Evolutionary conservation across 2,888 invertebrate species (phyloP), one percentile per base, ranked within the genome.

Genomic region (Leucoma salicis): DNA sequence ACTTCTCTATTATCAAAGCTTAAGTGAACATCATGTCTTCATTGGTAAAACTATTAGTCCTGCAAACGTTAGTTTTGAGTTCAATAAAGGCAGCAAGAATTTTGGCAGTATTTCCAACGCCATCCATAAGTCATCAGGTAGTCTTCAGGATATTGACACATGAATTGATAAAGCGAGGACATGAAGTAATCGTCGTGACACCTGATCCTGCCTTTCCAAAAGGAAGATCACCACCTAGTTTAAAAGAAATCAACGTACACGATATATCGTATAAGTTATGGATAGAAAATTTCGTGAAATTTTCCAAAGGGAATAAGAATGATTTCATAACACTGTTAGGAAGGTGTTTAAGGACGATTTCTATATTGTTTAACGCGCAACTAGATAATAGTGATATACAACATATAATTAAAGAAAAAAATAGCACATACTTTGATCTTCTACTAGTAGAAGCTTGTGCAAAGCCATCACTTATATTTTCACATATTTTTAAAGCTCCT

Each of bases 221-320:
- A 57, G 75, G 4, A 88, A 87, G 0, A 87, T 90, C 63, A 0
- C 66, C 66, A 1, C 36, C 41, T 0, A 85, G 82, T 39, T 57
- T 78, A 2, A 78, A 61, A 2, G 81, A 87, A 62, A 78, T 86
- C 1, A 70, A 79, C 8, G 33, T 79, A 0, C 65, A 78, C n/a
- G 66, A 74, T 11, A 24, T 70, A 1, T 68, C 71, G 0, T 74
- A 77, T 10, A 36, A 53, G 4, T 39, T 49, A 3, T 58, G 64
- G 62, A 38, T 6, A 18, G 28, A 44, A 10, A 1, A 41, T 0
- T 42, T 49, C 2, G 35, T 36, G 12, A 31, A 3, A 0, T 35
- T 41, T 1, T 39, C 46, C 0, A 39, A 37, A 10, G 58, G 50
- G 0, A 35, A 42, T 0, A 43, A 29, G 24, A 28, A 61, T 31